Evolutionary conservation across 2,797 vertebrate species (phyloP), one percentile per base, ranked within the genome.

Genomic region (Epinephelus malabaricus): DNA sequence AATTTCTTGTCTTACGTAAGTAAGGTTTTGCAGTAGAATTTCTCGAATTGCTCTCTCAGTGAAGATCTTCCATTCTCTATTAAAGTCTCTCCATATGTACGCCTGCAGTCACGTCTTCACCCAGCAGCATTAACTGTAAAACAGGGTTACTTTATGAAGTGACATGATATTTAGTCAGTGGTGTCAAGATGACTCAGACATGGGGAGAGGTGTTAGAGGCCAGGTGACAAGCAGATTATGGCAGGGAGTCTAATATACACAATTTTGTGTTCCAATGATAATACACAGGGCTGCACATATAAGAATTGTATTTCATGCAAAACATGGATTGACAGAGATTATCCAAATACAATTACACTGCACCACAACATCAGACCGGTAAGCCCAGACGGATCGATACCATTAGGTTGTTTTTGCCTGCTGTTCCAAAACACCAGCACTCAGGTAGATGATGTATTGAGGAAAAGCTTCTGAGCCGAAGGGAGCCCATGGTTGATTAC

Each of bases 361-460:
- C 7, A 65, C 18, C 50, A 10, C 49, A 70, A 45, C 61, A 17
- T 23, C 23, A 4, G 40, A 7, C 25, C 25, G 51, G 19, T 8
- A 21, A 46, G 18, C 38, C 5, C 53, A 82, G 64, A 70, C 64
- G 14, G 54, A 83, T 80, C 71, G 47, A 79, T 82, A 27, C 7
- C 13, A 1, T 43, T 14, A 19, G 6, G 2, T 23, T 49, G 14
- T 71, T 50, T 59, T 30, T 53, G 59, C 45, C 62, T 71, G 66
- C 65, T 73, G 56, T 65, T 81, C 53, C 51, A 68, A 64, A 82
- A 65, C 78, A 74, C 18, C 49, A 75, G 51, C 38, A 40, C 60
- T 60, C 55, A 70, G 34, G n/a, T 59, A 53, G 50, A 75, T 81
- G 62, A 89, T 61, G n/a, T 14, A 73, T 72, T 1, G 62, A 65